phyloP scores from a whole-genome alignment of 2,797 vertebrate species.

The Fundulus diaphanus region DNA sequence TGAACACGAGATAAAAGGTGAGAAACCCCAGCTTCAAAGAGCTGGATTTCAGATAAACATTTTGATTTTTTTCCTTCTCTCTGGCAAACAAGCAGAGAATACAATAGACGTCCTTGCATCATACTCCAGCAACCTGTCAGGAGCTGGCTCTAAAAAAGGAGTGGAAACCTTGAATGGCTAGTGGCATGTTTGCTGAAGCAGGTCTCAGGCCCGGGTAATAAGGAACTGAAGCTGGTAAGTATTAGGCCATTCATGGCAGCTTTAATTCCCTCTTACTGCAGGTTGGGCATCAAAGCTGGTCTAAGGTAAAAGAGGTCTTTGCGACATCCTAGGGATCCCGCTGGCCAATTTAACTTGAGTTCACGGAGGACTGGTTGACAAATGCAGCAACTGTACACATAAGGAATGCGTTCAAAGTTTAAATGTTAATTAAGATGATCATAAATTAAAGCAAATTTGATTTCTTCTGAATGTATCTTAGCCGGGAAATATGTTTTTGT shows the following conservation, averaged over 20 bases:
- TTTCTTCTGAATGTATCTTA: neutral
- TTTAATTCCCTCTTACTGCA: neutral
- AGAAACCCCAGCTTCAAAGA: neutral
- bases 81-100: neutral
- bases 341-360: neutral
- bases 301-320: neutral
- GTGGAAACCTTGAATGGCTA: neutral
- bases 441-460: neutral
- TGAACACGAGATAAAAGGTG: neutral
- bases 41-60: neutral
- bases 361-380: neutral
- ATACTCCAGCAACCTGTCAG: neutral
- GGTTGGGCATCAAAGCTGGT: neutral
- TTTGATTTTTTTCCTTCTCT: neutral
- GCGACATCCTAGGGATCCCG: neutral
- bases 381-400: neutral
- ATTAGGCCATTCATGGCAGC: neutral
- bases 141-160: neutral
- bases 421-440: neutral
- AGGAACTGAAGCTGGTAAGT: neutral
- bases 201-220: neutral
- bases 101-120: neutral
- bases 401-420: neutral
- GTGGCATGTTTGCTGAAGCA: neutral
- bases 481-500: neutral